Percentiles rank a stretch among this genome's conserved stretches.
These are phyloP conservation scores for Gasterosteus nipponicus DNA, from an alignment of 2,113 vertebrate genomes.

Conservation along the genomic window DNA sequence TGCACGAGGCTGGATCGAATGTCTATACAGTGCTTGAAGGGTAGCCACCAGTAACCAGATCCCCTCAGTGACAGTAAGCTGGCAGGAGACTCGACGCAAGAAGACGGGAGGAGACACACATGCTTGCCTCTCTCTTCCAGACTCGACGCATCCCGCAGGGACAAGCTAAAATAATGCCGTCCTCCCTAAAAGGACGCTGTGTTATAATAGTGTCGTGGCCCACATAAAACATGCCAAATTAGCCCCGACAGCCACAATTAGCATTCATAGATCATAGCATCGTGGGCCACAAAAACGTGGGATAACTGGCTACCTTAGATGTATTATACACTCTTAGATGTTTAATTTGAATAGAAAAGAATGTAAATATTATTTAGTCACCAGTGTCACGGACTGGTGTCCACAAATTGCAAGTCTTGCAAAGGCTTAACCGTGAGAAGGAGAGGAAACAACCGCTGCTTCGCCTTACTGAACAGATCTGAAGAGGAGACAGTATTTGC, in stretches of 20 bases:
- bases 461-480: background rate
- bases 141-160: constrained; percentile 36
- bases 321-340: constrained; percentile 20
- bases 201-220: constrained; percentile 57
- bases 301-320: constrained; percentile 40
- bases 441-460: background rate
- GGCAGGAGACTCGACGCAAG: constrained; percentile 41
- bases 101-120: constrained; percentile 30
- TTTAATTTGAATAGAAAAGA: constrained; percentile 38
- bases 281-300: constrained; percentile 8
- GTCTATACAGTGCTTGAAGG: constrained; percentile 49
- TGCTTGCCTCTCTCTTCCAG: constrained; percentile 24
- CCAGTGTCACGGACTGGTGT: background rate
- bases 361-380: constrained; percentile 10
- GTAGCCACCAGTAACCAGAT: constrained; percentile 59
- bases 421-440: background rate
- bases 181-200: constrained; percentile 46
- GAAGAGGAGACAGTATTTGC: constrained; percentile 14
- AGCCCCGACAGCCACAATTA: constrained; percentile 66
- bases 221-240: constrained; percentile 66
- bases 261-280: constrained; percentile 43
- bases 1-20: constrained; percentile 55
- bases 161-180: constrained; percentile 56
- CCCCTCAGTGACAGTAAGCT: constrained; percentile 46
- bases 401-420: background rate